These are phyloP conservation scores for Piliocolobus tephrosceles DNA, from an alignment of 2,113 vertebrate genomes.

Conservation along the genomic window DNA sequence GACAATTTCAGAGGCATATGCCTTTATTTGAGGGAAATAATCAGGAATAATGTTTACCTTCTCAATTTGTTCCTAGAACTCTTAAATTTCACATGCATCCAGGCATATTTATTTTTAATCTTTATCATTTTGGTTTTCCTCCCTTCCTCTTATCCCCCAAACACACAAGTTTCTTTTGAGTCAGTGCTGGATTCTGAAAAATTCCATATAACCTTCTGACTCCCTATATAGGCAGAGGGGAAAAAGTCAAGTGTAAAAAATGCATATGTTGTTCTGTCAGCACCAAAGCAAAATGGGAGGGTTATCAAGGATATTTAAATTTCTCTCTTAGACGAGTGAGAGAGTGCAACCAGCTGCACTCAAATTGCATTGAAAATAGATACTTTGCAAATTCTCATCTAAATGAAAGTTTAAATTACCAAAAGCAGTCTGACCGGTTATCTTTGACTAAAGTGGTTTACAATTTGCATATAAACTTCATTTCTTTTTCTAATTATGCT, in stretches of 20 bases:
- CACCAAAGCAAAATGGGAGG: conserved; percentile 75
- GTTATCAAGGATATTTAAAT: conserved; percentile 78
- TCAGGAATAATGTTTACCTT: background rate
- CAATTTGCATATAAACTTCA: conserved; percentile 89
- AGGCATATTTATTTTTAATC: background rate
- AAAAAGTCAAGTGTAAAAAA: conserved; percentile 75
- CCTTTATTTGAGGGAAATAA: background rate
- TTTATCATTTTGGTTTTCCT: background rate
- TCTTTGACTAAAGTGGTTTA: conserved; percentile 82
- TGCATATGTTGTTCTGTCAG: conserved; percentile 73
- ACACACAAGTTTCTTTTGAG: background rate
- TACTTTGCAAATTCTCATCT: conserved; percentile 79
- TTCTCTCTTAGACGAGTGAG: conserved; percentile 80
- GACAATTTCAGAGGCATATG: background rate
- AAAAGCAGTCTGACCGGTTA: conserved; percentile 83
- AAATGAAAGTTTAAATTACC: conserved; percentile 86
- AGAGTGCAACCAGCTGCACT: conserved; percentile 82
- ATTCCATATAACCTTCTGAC: conserved; percentile 53
- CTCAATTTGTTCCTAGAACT: background rate
- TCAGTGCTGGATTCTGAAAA: conserved; percentile 21
- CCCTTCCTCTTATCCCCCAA: fast-evolving
- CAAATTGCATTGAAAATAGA: conserved; percentile 83
- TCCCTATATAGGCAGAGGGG: background rate
- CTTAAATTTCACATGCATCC: background rate
- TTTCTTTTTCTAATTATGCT: conserved; percentile 88